Percentiles rank a stretch among this genome's conserved stretches.
These are phyloP conservation scores for Labeo catla DNA, from an alignment of 2,113 vertebrate species.

Conservation along the genomic window DNA sequence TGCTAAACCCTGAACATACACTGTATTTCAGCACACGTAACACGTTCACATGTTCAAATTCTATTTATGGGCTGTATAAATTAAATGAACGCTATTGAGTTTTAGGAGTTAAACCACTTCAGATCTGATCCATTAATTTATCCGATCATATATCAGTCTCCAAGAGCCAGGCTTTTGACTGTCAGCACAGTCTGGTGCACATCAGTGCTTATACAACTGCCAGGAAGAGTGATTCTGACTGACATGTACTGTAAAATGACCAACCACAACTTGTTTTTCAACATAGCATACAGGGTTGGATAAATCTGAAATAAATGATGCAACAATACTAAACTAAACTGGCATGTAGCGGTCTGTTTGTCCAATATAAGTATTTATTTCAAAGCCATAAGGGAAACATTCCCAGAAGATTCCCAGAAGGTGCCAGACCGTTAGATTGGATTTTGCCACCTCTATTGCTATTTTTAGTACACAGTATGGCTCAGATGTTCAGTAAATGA, in stretches of 20 bases:
- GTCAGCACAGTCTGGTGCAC: slow-evolving; percentile 15
- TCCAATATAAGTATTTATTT: neutral
- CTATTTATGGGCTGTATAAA: neutral
- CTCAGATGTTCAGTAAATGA: neutral
- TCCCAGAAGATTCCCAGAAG: neutral
- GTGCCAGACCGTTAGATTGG: neutral
- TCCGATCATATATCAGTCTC: neutral
- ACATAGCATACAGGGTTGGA: neutral
- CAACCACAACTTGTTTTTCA: neutral
- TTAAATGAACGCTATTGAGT: neutral
- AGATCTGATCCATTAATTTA: neutral
- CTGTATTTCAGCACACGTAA: neutral
- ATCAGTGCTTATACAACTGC: neutral
- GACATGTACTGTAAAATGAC: neutral
- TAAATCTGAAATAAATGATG: neutral
- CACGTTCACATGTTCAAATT: neutral
- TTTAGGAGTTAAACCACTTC: slow-evolving; percentile 1
- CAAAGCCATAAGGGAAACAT: neutral
- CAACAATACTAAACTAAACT: neutral
- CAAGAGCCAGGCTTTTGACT: neutral
- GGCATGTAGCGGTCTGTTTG: neutral
- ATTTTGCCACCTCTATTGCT: slow-evolving; percentile 8
- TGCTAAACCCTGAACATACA: neutral
- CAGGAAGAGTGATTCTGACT: neutral
- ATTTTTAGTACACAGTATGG: neutral